These are phyloP conservation scores for Suncus etruscus DNA, from an alignment of 2,113 vertebrate genomes.

Conservation along the genomic window DNA sequence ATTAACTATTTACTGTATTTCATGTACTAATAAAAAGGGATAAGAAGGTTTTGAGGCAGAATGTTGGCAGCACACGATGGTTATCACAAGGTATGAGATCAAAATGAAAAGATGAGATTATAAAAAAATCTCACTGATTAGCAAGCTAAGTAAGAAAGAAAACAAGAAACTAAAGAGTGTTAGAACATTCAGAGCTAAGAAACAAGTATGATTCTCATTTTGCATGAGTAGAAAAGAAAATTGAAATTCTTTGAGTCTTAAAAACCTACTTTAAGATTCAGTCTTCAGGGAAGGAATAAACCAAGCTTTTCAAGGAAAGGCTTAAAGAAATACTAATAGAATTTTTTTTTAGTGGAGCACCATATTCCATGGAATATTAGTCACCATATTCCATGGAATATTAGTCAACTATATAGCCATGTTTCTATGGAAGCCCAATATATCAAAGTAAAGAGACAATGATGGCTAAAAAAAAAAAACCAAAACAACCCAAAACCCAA, in stretches of 20 bases:
- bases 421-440: neutral
- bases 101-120: conserved; percentile 23
- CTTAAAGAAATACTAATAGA: neutral
- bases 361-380: neutral
- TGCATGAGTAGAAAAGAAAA: conserved; percentile 36
- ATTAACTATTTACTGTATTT: neutral
- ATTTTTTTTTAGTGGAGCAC: neutral
- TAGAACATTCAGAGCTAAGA: neutral
- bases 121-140: neutral
- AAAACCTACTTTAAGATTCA: neutral
- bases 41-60: neutral
- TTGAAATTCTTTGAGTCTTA: neutral
- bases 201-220: conserved; percentile 12
- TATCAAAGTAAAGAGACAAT: neutral
- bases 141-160: conserved; percentile 18
- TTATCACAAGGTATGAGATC: neutral
- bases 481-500: too few relatives aligned
- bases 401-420: too few relatives aligned
- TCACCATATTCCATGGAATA: neutral
- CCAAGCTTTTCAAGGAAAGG: conserved; percentile 2
- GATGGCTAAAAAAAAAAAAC: too few relatives aligned
- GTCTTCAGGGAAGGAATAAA: neutral
- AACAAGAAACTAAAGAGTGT: neutral
- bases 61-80: neutral
- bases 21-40: neutral